Evolutionary conservation across 92 coral and sea anemone genomes (phyloP).

Genomic region (Desmophyllum pertusum): DNA sequence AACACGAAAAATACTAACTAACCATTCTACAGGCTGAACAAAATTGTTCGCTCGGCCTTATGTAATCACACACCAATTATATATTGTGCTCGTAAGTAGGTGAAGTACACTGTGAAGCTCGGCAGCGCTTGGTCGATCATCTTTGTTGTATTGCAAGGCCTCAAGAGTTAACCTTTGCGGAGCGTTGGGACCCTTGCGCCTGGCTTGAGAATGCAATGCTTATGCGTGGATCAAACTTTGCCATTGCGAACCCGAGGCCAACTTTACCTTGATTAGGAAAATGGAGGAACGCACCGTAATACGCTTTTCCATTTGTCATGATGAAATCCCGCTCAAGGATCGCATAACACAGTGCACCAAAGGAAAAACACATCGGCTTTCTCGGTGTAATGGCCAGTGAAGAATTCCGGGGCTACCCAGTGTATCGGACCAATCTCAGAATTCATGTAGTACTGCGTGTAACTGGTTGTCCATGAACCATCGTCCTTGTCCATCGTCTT

Average conservation of each 20-base stretch:
- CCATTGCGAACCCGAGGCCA: constrained; percentile 56
- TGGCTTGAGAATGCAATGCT: constrained; percentile 37
- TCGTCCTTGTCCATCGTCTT: too few relatives aligned
- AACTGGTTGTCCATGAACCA: too few relatives aligned
- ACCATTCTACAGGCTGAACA: too few relatives aligned
- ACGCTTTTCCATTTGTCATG: not conserved
- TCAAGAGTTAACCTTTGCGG: constrained; percentile 24
- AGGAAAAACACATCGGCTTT: constrained; percentile 70
- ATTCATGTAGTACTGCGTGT: too few relatives aligned
- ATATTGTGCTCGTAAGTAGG: too few relatives aligned
- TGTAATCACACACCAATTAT: too few relatives aligned
- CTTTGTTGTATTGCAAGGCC: constrained; percentile 33
- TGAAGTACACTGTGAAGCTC: too few relatives aligned
- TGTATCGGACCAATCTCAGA: too few relatives aligned
- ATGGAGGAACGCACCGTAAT: constrained; percentile 45
- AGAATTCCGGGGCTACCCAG: constrained; percentile 83
- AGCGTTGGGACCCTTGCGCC: constrained; percentile 30
- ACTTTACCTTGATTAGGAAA: not conserved
- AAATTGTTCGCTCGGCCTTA: too few relatives aligned
- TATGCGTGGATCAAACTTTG: not conserved
- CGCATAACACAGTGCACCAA: constrained; percentile 65
- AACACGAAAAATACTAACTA: too few relatives aligned
- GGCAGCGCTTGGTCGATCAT: constrained; percentile 55
- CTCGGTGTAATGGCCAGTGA: constrained; percentile 53
- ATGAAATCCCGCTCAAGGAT: constrained; percentile 60